Percentiles rank a stretch among this genome's conserved stretches.
These are phyloP conservation scores for Hetaerina americana DNA, from an alignment of 1,140 invertebrate species.

Conservation along the genomic window DNA sequence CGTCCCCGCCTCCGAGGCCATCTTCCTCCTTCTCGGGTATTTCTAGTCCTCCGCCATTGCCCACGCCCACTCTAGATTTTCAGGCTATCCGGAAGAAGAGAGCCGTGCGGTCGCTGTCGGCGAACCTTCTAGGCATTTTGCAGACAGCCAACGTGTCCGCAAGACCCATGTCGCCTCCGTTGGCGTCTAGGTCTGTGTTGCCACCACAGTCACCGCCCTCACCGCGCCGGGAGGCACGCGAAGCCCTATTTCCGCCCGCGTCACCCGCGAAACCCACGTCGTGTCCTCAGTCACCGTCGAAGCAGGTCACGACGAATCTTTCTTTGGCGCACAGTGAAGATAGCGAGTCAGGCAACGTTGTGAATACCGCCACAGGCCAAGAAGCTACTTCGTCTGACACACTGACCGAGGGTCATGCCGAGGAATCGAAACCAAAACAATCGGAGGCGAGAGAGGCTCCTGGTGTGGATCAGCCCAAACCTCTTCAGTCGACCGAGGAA, in stretches of 20 bases:
- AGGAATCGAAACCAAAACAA: neutral
- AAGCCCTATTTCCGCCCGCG: neutral
- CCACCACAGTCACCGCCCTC: neutral
- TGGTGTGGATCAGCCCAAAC: neutral
- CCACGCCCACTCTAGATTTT: constrained; percentile 14
- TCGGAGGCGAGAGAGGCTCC: neutral
- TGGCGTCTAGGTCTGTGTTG: neutral
- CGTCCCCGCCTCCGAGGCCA: constrained; percentile 3
- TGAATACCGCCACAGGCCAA: neutral
- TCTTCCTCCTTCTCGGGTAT: constrained; percentile 4
- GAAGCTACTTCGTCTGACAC: neutral
- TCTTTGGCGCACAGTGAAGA: neutral
- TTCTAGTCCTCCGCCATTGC: neutral
- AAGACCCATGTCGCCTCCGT: neutral
- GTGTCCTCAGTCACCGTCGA: neutral
- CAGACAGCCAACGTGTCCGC: constrained; percentile 15
- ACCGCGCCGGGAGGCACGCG: neutral
- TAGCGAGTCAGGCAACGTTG: neutral
- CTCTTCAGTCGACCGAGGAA: neutral
- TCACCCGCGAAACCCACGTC: neutral
- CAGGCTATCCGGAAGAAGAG: constrained; percentile 47
- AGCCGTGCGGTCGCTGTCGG: constrained; percentile 62
- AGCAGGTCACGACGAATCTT: neutral
- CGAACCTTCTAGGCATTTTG: constrained; percentile 61
- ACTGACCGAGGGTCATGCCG: neutral